Percentiles rank a stretch among this genome's conserved stretches.
phyloP scores from a whole-genome alignment of 2,797 vertebrate species.

The Masticophis lateralis region DNA sequence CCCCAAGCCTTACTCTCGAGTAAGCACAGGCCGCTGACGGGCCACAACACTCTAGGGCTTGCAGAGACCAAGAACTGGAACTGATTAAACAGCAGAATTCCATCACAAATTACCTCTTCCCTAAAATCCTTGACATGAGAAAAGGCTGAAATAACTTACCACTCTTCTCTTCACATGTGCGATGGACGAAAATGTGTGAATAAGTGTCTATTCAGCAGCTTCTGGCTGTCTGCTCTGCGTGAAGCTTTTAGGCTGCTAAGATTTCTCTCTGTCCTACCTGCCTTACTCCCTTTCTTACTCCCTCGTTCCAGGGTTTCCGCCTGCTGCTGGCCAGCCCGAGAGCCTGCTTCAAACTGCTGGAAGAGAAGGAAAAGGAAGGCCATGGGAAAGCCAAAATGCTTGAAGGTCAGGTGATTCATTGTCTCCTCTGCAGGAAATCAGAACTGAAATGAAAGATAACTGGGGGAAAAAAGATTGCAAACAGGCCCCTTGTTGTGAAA shows the following conservation, averaged over 20 bases:
- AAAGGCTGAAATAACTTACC: background rate
- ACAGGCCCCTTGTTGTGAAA: too few relatives aligned
- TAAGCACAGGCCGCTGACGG: too few relatives aligned
- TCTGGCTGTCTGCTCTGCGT: background rate
- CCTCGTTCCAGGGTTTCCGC: conserved; percentile 78
- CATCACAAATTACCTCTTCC: background rate
- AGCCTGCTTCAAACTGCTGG: conserved; percentile 80
- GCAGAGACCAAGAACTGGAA: too few relatives aligned
- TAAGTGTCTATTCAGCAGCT: background rate
- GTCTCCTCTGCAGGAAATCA: background rate
- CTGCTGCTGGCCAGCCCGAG: conserved; percentile 89
- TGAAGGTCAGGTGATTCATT: conserved; percentile 68
- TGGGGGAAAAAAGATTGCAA: background rate
- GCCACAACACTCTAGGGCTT: too few relatives aligned
- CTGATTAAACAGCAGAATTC: too few relatives aligned
- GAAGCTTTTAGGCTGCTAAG: background rate
- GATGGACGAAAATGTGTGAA: background rate
- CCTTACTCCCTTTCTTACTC: background rate
- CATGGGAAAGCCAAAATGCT: conserved; percentile 75
- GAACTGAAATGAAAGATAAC: background rate
- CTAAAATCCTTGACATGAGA: background rate
- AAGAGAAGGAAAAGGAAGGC: conserved; percentile 75
- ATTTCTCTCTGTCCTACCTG: background rate
- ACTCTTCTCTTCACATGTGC: fast-evolving
- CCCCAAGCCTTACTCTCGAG: too few relatives aligned